A percentile compares a stretch with the other conserved stretches of the same genome.
phyloP scores from a whole-genome alignment of 2,888 invertebrate species.

The Perdita meconis region DNA sequence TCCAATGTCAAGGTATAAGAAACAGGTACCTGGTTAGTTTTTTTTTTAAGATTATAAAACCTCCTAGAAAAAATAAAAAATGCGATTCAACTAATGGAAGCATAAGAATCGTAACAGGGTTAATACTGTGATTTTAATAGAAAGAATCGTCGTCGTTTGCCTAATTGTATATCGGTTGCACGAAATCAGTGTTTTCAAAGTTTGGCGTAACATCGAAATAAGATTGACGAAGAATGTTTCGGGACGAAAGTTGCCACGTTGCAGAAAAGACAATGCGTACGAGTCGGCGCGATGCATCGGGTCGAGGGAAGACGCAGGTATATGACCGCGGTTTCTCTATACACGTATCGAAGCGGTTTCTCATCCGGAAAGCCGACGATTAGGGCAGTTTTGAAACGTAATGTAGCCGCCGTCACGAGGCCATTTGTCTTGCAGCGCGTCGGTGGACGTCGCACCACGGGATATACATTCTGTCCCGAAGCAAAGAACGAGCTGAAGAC shows the following conservation, averaged over 20 bases:
- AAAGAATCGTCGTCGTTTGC: too few relatives aligned
- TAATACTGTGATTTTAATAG: too few relatives aligned
- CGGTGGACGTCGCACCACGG: conserved; percentile 80
- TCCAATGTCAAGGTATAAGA: too few relatives aligned
- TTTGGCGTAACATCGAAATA: background rate
- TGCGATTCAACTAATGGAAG: too few relatives aligned
- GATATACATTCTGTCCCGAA: conserved; percentile 75
- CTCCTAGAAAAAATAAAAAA: too few relatives aligned
- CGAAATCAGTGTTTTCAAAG: too few relatives aligned
- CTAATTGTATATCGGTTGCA: too few relatives aligned
- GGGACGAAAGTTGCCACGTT: background rate
- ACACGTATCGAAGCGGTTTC: conserved; percentile 75
- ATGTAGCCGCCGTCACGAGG: conserved; percentile 83
- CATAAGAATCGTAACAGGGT: too few relatives aligned
- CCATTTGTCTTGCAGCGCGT: conserved; percentile 83
- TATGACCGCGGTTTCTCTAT: conserved; percentile 43
- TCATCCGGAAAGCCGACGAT: conserved; percentile 80
- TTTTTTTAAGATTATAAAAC: too few relatives aligned
- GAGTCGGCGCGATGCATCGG: conserved; percentile 15
- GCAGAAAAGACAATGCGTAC: conserved; percentile 61
- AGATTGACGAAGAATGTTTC: background rate
- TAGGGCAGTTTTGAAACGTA: conserved; percentile 83
- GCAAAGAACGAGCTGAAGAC: conserved; percentile 35
- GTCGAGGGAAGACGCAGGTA: conserved; percentile 62
- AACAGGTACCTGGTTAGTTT: too few relatives aligned